phyloP scores from a whole-genome alignment of 2,888 invertebrate genomes.

The Polydrusus cervinus region DNA sequence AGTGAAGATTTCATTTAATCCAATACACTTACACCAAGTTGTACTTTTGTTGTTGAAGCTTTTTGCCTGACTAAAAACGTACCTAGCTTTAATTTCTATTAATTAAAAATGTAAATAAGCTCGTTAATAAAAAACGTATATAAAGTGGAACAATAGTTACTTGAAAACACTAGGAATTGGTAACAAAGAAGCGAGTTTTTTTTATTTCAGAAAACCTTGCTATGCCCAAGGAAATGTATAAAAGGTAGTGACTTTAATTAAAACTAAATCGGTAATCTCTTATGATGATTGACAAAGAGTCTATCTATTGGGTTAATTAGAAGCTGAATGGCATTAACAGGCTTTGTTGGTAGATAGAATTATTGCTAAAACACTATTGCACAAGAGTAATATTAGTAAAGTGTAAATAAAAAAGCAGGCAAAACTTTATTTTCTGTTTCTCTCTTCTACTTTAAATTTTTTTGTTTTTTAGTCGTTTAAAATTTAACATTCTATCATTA shows the following conservation, averaged over 20 bases:
- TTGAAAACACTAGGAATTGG: neutral
- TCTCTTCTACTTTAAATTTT: too few relatives aligned
- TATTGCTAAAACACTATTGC: constrained; percentile 10
- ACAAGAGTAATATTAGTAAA: too few relatives aligned
- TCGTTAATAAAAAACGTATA: neutral
- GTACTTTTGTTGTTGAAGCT: too few relatives aligned
- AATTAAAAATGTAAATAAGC: too few relatives aligned
- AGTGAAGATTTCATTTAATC: too few relatives aligned
- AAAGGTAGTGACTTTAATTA: constrained; percentile 19
- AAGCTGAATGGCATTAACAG: constrained; percentile 48
- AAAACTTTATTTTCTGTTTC: too few relatives aligned
- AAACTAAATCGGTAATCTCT: constrained; percentile 44
- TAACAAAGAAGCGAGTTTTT: constrained; percentile 3
- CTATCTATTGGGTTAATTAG: constrained; percentile 50
- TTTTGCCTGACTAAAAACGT: too few relatives aligned
- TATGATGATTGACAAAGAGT: constrained; percentile 50
- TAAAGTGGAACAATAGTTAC: neutral
- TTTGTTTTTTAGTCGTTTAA: too few relatives aligned
- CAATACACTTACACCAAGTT: too few relatives aligned
- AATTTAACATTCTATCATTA: too few relatives aligned
- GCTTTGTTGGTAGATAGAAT: constrained; percentile 48
- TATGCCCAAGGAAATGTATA: neutral
- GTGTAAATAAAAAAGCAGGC: too few relatives aligned
- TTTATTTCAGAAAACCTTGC: neutral
- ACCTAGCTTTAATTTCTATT: too few relatives aligned